phyloP scores from a whole-genome alignment of 2,797 vertebrate genomes.

The Bradypodion pumilum region DNA sequence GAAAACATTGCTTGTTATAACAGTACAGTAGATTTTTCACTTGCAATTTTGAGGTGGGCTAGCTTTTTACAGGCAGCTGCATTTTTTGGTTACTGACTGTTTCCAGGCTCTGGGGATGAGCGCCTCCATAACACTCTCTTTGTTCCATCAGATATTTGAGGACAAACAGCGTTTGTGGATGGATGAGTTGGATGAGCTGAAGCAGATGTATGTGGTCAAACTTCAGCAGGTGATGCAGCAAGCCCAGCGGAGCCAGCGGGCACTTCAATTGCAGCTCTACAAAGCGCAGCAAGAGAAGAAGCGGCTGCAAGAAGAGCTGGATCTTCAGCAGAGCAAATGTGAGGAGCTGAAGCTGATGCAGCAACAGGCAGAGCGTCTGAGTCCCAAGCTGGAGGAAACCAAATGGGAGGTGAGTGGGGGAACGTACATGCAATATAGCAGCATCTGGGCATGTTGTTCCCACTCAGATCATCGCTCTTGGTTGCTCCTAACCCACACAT shows the following conservation, averaged over 20 bases:
- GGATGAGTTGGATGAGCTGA: conserved; percentile 92
- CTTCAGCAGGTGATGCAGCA: conserved; percentile 94
- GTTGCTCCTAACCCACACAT: neutral
- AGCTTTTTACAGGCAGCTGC: no score
- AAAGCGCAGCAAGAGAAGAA: conserved; percentile 93
- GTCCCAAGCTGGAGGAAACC: conserved; percentile 88
- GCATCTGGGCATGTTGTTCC: neutral
- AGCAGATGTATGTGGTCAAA: conserved; percentile 88
- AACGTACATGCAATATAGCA: neutral
- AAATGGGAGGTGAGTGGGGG: conserved; percentile 90
- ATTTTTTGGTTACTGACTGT: no score
- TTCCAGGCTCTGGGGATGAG: neutral
- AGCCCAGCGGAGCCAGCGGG: conserved; percentile 90
- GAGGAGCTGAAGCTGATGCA: conserved; percentile 71
- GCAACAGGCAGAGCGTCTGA: conserved; percentile 68
- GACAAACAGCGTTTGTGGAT: conserved; percentile 96
- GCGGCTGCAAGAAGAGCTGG: conserved; percentile 89
- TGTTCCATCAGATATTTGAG: conserved; percentile 85
- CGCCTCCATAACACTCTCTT: neutral
- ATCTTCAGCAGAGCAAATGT: conserved; percentile 75
- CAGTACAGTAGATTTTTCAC: no score
- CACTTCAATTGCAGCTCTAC: conserved; percentile 92
- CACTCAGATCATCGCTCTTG: no score
- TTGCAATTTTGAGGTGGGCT: no score
- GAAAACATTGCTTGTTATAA: no score